phyloP scores from a whole-genome alignment of 92 coral and sea anemone genomes.

The Paragorgia papillata region DNA sequence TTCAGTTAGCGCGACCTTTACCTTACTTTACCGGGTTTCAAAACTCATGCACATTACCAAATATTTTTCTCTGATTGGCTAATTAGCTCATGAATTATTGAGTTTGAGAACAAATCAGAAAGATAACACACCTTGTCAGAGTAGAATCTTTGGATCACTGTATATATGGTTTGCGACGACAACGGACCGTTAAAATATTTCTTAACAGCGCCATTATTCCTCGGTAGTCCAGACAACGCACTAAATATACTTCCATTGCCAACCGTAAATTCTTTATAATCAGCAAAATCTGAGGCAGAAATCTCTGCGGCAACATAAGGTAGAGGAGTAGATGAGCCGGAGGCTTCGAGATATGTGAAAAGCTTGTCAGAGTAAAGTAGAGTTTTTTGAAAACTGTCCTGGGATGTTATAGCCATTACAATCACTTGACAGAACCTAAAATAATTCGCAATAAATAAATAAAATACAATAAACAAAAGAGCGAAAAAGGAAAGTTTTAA shows the following conservation, averaged over 20 bases:
- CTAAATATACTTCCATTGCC: constrained; percentile 9
- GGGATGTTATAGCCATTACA: neutral
- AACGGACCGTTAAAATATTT: constrained; percentile 32
- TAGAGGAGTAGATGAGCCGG: neutral
- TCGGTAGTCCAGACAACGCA: neutral
- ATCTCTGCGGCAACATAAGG: constrained; percentile 22
- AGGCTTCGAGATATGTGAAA: constrained; percentile 8
- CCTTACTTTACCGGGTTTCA: too few species aligned
- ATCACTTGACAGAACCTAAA: constrained; percentile 17
- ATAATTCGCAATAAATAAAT: neutral
- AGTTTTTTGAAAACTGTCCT: neutral
- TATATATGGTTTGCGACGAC: constrained; percentile 15
- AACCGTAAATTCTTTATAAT: constrained; percentile 7
- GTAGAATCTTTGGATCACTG: constrained; percentile 11
- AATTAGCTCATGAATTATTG: too few species aligned
- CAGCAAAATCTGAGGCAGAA: constrained; percentile 1
- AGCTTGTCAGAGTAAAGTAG: neutral
- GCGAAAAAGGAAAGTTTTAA: too few species aligned
- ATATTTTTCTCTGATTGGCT: too few species aligned
- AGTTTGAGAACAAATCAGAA: too few species aligned
- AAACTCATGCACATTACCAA: too few species aligned
- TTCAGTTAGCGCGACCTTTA: too few species aligned
- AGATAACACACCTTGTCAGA: constrained; percentile 11
- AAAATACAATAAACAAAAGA: too few species aligned
- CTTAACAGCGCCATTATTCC: neutral